phyloP scores from a whole-genome alignment of 2,113 vertebrate species.

The Corvus moneduloides region DNA sequence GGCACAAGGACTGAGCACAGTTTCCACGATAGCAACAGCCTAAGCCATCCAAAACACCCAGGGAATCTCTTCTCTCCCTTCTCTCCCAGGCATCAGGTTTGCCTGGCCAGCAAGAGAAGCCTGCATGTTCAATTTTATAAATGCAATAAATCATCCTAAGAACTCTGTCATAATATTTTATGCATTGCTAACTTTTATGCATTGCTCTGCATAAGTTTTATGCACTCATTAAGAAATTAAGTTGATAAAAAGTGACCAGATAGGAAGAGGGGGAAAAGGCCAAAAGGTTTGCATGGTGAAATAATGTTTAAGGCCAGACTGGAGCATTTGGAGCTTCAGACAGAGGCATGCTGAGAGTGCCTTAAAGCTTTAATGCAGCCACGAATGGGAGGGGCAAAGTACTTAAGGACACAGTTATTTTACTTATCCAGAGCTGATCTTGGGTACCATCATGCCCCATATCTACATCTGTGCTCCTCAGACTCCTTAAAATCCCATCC shows the following conservation, averaged over 20 bases:
- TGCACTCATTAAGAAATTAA: slow-evolving; percentile 54
- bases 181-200: slow-evolving; percentile 50
- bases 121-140: slow-evolving; percentile 15
- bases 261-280: neutral
- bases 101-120: neutral
- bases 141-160: slow-evolving; percentile 24
- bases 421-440: neutral
- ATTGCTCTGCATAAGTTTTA: slow-evolving; percentile 55
- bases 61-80: neutral
- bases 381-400: neutral
- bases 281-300: slow-evolving; percentile 35
- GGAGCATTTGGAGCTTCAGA: neutral
- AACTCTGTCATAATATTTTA: slow-evolving; percentile 29
- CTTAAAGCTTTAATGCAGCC: neutral
- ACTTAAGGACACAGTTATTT: neutral
- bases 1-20: neutral
- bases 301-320: slow-evolving; percentile 1
- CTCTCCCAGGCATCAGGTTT: neutral
- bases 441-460: fast-evolving
- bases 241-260: slow-evolving; percentile 55
- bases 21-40: fast-evolving
- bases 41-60: neutral
- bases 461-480: neutral
- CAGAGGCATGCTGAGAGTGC: neutral
- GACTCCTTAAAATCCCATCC: neutral